Evolutionary conservation across 2,797 vertebrate species (phyloP).

Genomic region (Sebastes melanostomus): DNA sequence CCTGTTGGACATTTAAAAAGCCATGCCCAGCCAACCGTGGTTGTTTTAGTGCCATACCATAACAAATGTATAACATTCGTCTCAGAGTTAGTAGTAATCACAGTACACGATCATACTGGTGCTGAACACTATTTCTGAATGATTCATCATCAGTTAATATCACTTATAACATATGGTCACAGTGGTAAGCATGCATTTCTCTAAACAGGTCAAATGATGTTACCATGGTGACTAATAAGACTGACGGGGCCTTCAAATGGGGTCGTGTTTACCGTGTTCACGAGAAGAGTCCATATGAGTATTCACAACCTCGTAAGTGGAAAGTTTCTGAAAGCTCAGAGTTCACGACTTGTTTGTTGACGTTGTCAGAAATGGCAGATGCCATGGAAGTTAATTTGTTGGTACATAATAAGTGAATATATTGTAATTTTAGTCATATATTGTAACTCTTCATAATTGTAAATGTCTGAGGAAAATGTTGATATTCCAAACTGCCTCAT

Average conservation of each 20-base stretch:
- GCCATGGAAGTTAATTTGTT: no score
- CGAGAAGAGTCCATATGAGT: no score
- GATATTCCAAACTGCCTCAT: no score
- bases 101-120: neutral
- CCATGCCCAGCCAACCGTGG: neutral
- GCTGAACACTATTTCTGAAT: neutral
- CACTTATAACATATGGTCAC: neutral
- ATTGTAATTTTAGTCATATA: no score
- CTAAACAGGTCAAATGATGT: neutral
- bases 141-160: constrained; percentile 6
- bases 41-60: neutral
- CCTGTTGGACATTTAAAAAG: constrained; percentile 3
- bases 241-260: neutral
- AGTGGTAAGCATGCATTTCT: neutral
- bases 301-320: no score
- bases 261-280: no score
- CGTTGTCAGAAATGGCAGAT: no score
- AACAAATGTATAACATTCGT: neutral
- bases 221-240: neutral
- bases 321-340: no score
- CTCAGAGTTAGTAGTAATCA: neutral
- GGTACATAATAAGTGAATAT: no score
- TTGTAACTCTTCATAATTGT: no score
- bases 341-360: no score
- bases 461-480: no score